A percentile compares a stretch with the other conserved stretches of the same genome.
phyloP scores from a whole-genome alignment of 2,113 vertebrate genomes.

The Tachuris rubrigastra region DNA sequence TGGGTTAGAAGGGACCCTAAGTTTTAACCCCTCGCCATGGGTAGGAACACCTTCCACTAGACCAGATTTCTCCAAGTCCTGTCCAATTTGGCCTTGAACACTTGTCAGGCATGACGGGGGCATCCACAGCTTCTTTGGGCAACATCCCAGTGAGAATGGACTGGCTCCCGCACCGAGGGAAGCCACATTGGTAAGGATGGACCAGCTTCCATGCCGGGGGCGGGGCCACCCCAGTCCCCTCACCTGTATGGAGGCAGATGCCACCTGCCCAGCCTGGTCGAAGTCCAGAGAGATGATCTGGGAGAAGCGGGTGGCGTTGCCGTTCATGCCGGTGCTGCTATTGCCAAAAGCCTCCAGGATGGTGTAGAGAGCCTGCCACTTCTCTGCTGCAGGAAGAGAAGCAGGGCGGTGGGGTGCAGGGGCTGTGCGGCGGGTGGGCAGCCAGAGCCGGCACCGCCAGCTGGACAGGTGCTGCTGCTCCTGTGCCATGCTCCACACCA shows the following conservation, averaged over 20 bases:
- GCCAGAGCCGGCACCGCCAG: background rate
- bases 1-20: background rate
- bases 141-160: fast-evolving
- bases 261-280: constrained; percentile 96
- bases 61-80: background rate
- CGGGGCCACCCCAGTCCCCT: background rate
- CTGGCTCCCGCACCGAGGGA: fast-evolving
- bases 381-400: constrained; percentile 83
- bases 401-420: background rate
- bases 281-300: constrained; percentile 96
- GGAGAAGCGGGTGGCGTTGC: constrained; percentile 92
- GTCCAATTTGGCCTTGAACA: background rate
- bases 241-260: constrained; percentile 95
- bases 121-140: background rate
- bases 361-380: constrained; percentile 96
- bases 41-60: background rate
- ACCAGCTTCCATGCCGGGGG: fast-evolving
- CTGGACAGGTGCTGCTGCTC: background rate
- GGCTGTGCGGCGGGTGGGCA: background rate
- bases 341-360: constrained; percentile 96
- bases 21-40: background rate
- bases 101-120: background rate
- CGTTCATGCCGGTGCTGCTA: constrained; percentile 87
- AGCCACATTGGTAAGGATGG: background rate
- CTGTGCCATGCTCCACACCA: fast-evolving